Percentiles rank a stretch among this genome's conserved stretches.
These are phyloP conservation scores for Panzeria rudis DNA, from an alignment of 2,888 invertebrate genomes.

Conservation along the genomic window DNA sequence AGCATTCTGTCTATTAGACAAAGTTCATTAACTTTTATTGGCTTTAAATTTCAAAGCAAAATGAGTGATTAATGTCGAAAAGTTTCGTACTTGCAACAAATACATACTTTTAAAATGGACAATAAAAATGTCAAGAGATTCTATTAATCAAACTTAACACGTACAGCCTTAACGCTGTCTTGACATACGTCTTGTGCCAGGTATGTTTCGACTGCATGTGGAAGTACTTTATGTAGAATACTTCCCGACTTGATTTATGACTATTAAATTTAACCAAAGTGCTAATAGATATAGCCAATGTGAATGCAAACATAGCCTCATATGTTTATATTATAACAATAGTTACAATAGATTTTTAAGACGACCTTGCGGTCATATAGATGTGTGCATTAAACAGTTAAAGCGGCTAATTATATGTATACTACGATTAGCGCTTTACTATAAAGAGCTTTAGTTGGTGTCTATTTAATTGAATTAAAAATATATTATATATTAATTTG, in stretches of 20 bases:
- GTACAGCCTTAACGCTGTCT: neutral
- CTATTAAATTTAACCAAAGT: neutral
- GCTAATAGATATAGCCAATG: neutral
- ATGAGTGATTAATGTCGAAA: neutral
- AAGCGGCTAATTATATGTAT: neutral
- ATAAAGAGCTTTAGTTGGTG: neutral
- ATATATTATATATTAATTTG: neutral
- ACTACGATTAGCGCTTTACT: neutral
- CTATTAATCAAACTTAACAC: neutral
- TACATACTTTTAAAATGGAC: neutral
- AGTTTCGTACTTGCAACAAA: neutral
- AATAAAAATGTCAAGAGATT: neutral
- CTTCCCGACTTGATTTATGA: neutral
- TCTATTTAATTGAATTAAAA: neutral
- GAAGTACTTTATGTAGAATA: neutral
- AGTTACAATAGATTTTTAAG: neutral
- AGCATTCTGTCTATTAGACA: conserved; percentile 32
- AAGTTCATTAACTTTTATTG: conserved; percentile 55
- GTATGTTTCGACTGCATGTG: neutral
- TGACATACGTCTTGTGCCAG: neutral
- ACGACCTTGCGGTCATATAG: conserved; percentile 7
- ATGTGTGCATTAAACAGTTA: neutral
- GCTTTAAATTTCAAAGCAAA: neutral
- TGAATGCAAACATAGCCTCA: neutral
- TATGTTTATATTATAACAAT: neutral